phyloP scores from a whole-genome alignment of 2,113 vertebrate species.

The Pseudorectes ferrugineus region DNA sequence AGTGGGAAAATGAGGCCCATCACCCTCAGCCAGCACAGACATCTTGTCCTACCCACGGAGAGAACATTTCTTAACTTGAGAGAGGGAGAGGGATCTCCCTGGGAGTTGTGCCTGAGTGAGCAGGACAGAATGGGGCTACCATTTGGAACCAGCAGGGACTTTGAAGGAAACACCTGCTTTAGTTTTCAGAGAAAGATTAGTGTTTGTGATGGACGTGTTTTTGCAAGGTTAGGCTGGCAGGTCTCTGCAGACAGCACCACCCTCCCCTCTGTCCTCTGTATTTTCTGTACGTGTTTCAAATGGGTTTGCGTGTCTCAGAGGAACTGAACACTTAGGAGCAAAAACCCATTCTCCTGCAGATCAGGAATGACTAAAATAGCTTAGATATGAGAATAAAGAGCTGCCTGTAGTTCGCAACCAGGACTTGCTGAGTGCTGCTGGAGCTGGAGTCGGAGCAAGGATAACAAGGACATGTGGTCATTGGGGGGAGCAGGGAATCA shows the following conservation, averaged over 20 bases:
- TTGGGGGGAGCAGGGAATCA: not conserved
- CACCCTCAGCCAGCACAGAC: not conserved
- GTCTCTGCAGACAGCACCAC: constrained; percentile 20
- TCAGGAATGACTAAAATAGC: constrained; percentile 26
- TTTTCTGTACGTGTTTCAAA: not conserved
- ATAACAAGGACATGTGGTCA: not conserved
- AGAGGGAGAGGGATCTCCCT: not conserved
- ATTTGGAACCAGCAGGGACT: not conserved
- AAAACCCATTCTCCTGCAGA: not conserved
- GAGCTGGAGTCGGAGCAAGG: not conserved
- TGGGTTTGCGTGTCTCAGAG: constrained; percentile 22
- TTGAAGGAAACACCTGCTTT: not conserved
- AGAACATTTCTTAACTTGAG: not conserved
- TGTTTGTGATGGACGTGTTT: not conserved
- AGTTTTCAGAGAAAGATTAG: not conserved
- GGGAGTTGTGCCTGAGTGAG: not conserved
- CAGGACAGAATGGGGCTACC: constrained; percentile 37
- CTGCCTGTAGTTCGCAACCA: not conserved
- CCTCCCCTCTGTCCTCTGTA: constrained; percentile 22
- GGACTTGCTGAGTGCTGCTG: not conserved
- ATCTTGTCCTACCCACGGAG: not conserved
- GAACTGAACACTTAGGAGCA: constrained; percentile 18
- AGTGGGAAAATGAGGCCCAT: not conserved
- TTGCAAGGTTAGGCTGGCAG: constrained; percentile 20
- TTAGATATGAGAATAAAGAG: not conserved